Evolutionary conservation across 2,888 invertebrate genomes (phyloP).

Genomic region (Laspeyria flexula): DNA sequence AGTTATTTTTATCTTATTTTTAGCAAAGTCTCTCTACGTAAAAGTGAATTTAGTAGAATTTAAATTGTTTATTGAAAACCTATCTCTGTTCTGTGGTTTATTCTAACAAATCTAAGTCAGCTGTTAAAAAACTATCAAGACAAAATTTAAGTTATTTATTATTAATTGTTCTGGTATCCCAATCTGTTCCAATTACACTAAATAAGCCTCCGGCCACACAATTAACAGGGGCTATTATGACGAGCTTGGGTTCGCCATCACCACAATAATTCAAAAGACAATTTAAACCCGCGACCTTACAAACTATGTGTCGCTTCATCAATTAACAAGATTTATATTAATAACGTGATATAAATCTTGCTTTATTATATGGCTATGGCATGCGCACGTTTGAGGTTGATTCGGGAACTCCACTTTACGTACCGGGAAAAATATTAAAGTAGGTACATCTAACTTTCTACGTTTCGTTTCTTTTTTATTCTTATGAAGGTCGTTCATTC

Average conservation of each 20-base stretch:
- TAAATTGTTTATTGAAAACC: too few relatives aligned
- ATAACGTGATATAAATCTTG: slow-evolving; percentile 3
- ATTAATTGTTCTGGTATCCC: slow-evolving; percentile 7
- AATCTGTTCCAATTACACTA: slow-evolving; percentile 9
- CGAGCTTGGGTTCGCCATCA: slow-evolving; percentile 17
- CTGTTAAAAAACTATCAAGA: neutral
- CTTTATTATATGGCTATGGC: neutral
- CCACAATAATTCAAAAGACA: slow-evolving; percentile 21
- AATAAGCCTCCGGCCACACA: slow-evolving; percentile 7
- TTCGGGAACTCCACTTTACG: neutral
- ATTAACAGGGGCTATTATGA: slow-evolving; percentile 8
- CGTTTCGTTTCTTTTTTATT: too few relatives aligned
- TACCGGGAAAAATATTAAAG: too few relatives aligned
- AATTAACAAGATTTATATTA: slow-evolving; percentile 36
- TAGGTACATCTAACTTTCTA: too few relatives aligned
- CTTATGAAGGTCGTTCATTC: too few relatives aligned
- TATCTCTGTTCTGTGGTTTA: too few relatives aligned
- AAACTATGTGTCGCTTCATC: slow-evolving; percentile 23
- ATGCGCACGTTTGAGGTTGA: too few relatives aligned
- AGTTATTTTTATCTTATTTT: neutral
- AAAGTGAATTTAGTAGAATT: too few relatives aligned
- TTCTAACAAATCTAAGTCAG: too few relatives aligned
- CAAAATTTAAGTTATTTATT: neutral
- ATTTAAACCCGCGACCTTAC: slow-evolving; percentile 36
- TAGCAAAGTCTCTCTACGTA: too few relatives aligned